phyloP scores from a whole-genome alignment of 2,113 vertebrate genomes.

The Bufo bufo region DNA sequence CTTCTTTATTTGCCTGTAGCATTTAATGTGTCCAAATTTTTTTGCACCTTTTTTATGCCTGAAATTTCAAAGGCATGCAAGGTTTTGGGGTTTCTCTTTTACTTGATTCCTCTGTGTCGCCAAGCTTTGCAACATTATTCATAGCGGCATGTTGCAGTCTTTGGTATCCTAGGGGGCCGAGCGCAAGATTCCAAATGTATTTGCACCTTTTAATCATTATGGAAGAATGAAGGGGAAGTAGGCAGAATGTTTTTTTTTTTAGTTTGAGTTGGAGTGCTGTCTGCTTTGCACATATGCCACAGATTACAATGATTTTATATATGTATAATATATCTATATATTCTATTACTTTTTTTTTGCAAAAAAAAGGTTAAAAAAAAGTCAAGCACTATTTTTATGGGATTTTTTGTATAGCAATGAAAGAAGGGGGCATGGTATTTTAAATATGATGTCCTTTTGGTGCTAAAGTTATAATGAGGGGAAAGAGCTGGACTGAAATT shows the following conservation, averaged over 20 bases:
- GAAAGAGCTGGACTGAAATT: constrained; percentile 38
- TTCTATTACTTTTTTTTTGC: constrained; percentile 71
- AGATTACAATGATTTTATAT: constrained; percentile 72
- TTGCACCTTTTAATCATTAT: constrained; percentile 73
- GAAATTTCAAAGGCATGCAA: constrained; percentile 63
- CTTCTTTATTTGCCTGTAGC: constrained; percentile 53
- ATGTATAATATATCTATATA: constrained; percentile 72
- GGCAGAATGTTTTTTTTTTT: constrained; percentile 65
- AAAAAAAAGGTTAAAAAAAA: constrained; percentile 63
- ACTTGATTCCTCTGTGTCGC: constrained; percentile 61
- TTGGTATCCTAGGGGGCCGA: constrained; percentile 19
- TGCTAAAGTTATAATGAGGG: constrained; percentile 74
- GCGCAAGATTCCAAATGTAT: constrained; percentile 73
- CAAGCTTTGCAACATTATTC: constrained; percentile 7
- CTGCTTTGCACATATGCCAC: constrained; percentile 78
- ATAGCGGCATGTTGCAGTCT: constrained; percentile 15
- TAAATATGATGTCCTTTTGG: constrained; percentile 71
- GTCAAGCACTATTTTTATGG: constrained; percentile 75
- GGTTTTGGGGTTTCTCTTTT: constrained; percentile 63
- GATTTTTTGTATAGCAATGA: constrained; percentile 73
- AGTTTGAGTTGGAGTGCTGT: constrained; percentile 72
- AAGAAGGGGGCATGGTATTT: constrained; percentile 73
- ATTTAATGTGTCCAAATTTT: constrained; percentile 63
- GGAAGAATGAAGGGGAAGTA: constrained; percentile 65
- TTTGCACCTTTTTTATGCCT: constrained; percentile 68